Conservation (phyloP, 1,140 invertebrate genomes). For the Ctenoplectra terminalis region DNA sequence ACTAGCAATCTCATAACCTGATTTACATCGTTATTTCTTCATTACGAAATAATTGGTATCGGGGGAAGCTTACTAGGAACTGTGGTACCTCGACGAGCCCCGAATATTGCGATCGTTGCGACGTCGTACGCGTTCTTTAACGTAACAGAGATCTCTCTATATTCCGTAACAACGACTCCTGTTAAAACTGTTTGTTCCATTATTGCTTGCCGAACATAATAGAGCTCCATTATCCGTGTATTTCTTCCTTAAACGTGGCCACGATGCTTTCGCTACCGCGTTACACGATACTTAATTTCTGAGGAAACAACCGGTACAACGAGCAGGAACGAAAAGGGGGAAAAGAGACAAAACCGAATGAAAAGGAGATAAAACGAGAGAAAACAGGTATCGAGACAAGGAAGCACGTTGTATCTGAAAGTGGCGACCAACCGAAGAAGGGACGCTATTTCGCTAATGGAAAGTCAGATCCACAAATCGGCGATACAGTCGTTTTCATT, state of each 20-base stretch:
- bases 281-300: constrained; percentile 22
- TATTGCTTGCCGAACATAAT: constrained; percentile 25
- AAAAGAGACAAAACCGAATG: background rate
- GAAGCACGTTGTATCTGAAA: constrained; percentile 16
- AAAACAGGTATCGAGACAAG: background rate
- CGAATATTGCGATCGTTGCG: constrained; percentile 9
- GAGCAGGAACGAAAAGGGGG: background rate
- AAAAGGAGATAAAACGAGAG: background rate
- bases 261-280: constrained; percentile 14
- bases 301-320: background rate
- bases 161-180: background rate
- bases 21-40: constrained; percentile 7
- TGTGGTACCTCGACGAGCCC: background rate
- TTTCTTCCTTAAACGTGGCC: background rate
- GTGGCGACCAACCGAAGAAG: constrained; percentile 24
- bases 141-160: background rate
- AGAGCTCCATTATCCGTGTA: background rate
- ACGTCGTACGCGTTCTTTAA: background rate
- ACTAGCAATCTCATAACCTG: background rate
- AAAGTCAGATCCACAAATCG: constrained; percentile 64
- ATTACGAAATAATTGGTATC: constrained; percentile 3
- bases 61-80: background rate
- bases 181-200: constrained; percentile 23
- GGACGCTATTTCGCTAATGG: constrained; percentile 66
- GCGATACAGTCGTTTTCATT: constrained; percentile 40